Percentiles rank a stretch among this genome's conserved stretches.
phyloP scores from a whole-genome alignment of 2,113 vertebrate genomes.

The Takifugu flavidus region DNA sequence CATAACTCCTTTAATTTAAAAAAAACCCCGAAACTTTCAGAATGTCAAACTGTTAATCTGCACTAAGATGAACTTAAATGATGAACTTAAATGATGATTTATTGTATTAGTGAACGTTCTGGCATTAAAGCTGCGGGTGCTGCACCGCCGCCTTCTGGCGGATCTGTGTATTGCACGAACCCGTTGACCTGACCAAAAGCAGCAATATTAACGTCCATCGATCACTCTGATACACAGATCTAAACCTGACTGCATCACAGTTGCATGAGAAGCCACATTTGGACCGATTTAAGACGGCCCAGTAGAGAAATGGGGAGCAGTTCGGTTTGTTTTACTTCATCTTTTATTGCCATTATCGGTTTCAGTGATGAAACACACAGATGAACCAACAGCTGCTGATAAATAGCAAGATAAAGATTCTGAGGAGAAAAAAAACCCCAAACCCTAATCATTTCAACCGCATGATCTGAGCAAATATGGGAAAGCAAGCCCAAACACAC shows the following conservation, averaged over 20 bases:
- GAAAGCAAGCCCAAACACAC: not conserved
- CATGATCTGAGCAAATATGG: not conserved
- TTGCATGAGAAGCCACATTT: not conserved
- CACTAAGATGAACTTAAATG: too few relatives aligned
- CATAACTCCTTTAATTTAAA: too few relatives aligned
- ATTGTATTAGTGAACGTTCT: not conserved
- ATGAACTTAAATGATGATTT: too few relatives aligned
- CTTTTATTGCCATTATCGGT: too few relatives aligned
- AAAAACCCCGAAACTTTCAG: too few relatives aligned
- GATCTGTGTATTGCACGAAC: slow-evolving; percentile 20
- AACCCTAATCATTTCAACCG: too few relatives aligned
- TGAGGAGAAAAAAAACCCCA: too few relatives aligned
- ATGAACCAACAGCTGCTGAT: not conserved
- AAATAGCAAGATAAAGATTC: not conserved
- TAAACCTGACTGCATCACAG: not conserved
- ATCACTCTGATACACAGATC: slow-evolving; percentile 15
- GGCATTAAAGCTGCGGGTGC: not conserved
- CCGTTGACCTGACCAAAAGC: slow-evolving; percentile 7
- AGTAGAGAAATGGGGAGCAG: not conserved
- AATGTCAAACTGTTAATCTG: too few relatives aligned
- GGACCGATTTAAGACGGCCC: not conserved
- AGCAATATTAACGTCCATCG: slow-evolving; percentile 8
- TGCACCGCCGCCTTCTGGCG: slow-evolving; percentile 33
- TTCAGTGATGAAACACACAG: not conserved
- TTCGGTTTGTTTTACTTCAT: too few relatives aligned